These are phyloP conservation scores for Vulpes ferrilata DNA, from an alignment of 2,113 vertebrate genomes.

Conservation along the genomic window DNA sequence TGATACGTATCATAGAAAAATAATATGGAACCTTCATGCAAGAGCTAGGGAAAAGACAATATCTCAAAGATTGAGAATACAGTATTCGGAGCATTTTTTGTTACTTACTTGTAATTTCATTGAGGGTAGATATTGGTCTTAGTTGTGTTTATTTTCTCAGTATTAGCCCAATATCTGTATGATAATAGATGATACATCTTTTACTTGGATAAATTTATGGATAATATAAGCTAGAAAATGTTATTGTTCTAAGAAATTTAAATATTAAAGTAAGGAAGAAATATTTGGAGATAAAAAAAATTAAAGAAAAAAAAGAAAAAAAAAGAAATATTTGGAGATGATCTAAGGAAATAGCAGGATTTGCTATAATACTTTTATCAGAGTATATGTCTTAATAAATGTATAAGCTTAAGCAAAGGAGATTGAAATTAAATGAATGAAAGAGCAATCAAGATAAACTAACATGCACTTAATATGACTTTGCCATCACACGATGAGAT, in stretches of 20 bases:
- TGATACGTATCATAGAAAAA: not conserved
- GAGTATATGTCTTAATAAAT: not conserved
- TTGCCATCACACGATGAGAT: not conserved
- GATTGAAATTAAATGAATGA: not conserved
- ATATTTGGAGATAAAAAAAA: not conserved
- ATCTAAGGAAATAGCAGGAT: not conserved
- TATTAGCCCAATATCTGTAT: not conserved
- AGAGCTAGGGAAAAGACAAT: not conserved
- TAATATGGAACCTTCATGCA: not conserved
- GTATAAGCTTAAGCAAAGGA: not conserved
- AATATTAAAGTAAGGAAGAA: not conserved
- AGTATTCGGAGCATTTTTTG: not conserved
- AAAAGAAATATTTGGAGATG: not conserved
- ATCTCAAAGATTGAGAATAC: not conserved
- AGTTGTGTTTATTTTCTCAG: not conserved
- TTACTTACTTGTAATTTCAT: not conserved
- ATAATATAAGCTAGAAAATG: not conserved
- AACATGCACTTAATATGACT: not conserved
- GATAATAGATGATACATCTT: not conserved
- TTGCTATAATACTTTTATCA: not conserved
- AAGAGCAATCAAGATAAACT: not conserved
- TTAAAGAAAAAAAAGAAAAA: too few relatives aligned
- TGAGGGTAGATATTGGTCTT: not conserved
- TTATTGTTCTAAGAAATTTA: not conserved
- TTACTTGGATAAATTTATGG: not conserved